Evolutionary conservation across 1,140 invertebrate species (phyloP).

Genomic region (Bombus fervidus): DNA sequence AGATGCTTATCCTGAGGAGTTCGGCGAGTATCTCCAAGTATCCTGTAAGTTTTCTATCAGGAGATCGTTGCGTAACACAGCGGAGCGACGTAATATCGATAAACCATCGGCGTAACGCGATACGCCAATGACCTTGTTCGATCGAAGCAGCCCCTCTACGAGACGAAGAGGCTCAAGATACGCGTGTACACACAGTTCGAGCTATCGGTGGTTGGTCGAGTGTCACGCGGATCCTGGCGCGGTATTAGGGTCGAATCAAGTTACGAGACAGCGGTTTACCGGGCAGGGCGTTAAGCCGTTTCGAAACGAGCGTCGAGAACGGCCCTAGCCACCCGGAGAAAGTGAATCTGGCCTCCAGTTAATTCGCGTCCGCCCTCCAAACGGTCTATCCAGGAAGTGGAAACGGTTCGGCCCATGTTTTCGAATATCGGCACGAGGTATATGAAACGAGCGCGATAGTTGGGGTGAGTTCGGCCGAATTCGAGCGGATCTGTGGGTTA

Average conservation of each 20-base stretch:
- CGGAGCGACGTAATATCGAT: neutral
- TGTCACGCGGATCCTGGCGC: neutral
- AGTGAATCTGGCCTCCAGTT: slow-evolving; percentile 42
- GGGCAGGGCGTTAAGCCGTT: slow-evolving; percentile 14
- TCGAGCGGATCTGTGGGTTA: slow-evolving; percentile 13
- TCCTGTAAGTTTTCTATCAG: neutral
- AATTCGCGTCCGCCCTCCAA: slow-evolving; percentile 1
- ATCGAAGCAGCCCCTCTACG: neutral
- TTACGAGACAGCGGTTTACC: slow-evolving; percentile 69
- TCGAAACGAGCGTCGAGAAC: slow-evolving; percentile 33
- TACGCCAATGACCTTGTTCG: neutral
- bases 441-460: neutral
- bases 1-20: neutral
- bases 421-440: neutral
- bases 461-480: neutral
- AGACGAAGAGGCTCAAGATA: neutral
- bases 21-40: neutral
- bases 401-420: neutral
- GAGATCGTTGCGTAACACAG: neutral
- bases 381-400: neutral
- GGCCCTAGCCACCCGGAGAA: slow-evolving; percentile 23
- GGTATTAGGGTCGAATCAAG: slow-evolving; percentile 68
- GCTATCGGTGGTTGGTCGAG: neutral
- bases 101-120: neutral
- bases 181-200: neutral